phyloP scores from a whole-genome alignment of 2,888 invertebrate genomes.

The Tachina lurida region DNA sequence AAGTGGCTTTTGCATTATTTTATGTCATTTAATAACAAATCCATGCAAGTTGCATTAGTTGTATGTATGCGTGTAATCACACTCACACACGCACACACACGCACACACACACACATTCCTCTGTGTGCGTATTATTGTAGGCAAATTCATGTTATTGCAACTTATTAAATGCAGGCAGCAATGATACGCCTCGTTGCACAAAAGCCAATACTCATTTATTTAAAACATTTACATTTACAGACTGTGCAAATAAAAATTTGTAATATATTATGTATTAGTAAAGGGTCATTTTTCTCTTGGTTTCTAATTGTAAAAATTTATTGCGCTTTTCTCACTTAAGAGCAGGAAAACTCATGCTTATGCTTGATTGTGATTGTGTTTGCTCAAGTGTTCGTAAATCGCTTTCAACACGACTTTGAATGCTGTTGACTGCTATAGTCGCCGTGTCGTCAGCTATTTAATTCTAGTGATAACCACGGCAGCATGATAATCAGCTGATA shows the following conservation, averaged over 20 bases:
- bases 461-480: no score
- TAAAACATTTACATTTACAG: constrained; percentile 43
- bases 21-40: constrained; percentile 10
- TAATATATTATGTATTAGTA: neutral
- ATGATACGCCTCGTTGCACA: constrained; percentile 47
- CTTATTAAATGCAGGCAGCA: constrained; percentile 6
- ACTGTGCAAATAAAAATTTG: neutral
- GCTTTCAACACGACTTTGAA: no score
- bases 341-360: no score
- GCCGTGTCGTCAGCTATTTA: no score
- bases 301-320: neutral
- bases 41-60: neutral
- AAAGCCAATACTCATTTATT: constrained; percentile 45
- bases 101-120: no score
- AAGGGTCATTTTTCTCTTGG: neutral
- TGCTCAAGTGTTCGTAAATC: no score
- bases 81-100: no score
- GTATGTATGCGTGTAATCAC: neutral
- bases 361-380: no score
- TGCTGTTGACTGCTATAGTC: no score
- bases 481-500: no score
- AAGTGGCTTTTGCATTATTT: constrained; percentile 1
- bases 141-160: constrained; percentile 13
- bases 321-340: no score
- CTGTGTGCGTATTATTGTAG: constrained; percentile 15